Base-by-base conservation (phyloP, 2,113 vertebrate species). In the Oryzias woworae region DNA sequence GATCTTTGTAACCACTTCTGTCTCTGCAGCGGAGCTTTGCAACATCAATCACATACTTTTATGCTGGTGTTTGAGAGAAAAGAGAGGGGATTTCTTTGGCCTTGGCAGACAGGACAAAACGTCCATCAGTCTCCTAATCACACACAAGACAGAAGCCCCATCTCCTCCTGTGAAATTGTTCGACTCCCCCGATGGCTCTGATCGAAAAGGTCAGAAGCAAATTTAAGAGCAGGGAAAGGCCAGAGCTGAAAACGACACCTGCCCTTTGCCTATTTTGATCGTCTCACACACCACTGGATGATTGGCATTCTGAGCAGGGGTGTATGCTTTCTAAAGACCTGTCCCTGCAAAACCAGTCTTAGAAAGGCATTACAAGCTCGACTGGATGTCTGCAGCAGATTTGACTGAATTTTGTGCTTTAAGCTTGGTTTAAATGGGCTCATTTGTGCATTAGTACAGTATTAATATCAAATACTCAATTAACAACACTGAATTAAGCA, bases 201-300 rank as follows among this genome's bases (percentile, higher is more conserved):
- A 69, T 46, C 41, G 71, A 68, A 87, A 93, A 93, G 89, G 91
- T 92, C 90, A 92, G 76, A 85, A 81, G 73, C 81, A 88, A 71
- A 60, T 71, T 78, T 78, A 66, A 53, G 67, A 55, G 71, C 58
- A 53, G 62, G 69, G 53, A 75, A 83, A 66, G 45, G 48, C 62
- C 77, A 71, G 44, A 53, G 58, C 73, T 89, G 85, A 90, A 92
- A 91, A 78, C 53, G 85, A 92, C 87, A 89, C 88, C 86, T 84
- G 71, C 85, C 87, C 86, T 89, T 87, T 84, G 62, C 84, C 85
- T 91, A 90, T 92, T 91, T 91, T 83, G 66, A 90, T 86, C 83
- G 50, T 66, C 71, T 64, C 62, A 46, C 73, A 71, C 74, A 80
- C 47, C 67, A 77, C 61, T 71, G 69, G 83, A 71, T 81, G 75